Percentiles rank a stretch among this genome's conserved stretches.
Evolutionary conservation across 1,140 invertebrate species (phyloP).

Genomic region (Drosophila repleta): DNA sequence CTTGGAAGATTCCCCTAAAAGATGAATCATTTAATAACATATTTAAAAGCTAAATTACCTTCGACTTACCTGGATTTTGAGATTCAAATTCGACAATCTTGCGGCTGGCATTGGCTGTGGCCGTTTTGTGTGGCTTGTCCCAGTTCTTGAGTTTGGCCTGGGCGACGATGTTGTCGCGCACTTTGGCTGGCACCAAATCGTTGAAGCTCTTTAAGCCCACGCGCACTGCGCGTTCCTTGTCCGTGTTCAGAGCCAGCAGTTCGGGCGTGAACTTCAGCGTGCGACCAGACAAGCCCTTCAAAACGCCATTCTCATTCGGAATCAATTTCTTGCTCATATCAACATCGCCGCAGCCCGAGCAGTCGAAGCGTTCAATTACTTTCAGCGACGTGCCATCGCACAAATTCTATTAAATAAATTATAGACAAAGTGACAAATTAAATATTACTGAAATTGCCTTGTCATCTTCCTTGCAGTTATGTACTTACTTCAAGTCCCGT

Average conservation of each 20-base stretch:
- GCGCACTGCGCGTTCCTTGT: conserved; percentile 89
- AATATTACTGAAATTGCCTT: background rate
- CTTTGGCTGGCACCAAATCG: conserved; percentile 93
- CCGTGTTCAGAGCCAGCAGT: conserved; percentile 61
- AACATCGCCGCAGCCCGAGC: conserved; percentile 97
- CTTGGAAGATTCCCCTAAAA: conserved; percentile 58
- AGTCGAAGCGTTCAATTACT: conserved; percentile 97
- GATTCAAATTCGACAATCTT: conserved; percentile 90
- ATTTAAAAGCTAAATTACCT: background rate
- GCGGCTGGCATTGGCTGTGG: conserved; percentile 90
- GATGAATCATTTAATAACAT: background rate
- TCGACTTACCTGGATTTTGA: conserved; percentile 84
- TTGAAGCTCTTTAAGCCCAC: conserved; percentile 94
- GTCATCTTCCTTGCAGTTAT: conserved; percentile 17
- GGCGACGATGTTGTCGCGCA: conserved; percentile 93
- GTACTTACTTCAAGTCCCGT: conserved; percentile 95
- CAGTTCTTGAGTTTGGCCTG: conserved; percentile 93
- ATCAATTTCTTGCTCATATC: conserved; percentile 93
- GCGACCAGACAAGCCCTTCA: conserved; percentile 94
- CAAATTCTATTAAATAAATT: conserved; percentile 87
- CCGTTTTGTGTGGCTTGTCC: conserved; percentile 92
- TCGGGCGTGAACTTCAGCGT: conserved; percentile 87
- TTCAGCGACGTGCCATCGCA: conserved; percentile 91
- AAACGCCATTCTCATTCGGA: conserved; percentile 88
- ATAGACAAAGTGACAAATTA: too few relatives aligned